A percentile compares a stretch with the other conserved stretches of the same genome.
Evolutionary conservation across 2,113 vertebrate species (phyloP).

Genomic region (Dissostichus mawsoni): DNA sequence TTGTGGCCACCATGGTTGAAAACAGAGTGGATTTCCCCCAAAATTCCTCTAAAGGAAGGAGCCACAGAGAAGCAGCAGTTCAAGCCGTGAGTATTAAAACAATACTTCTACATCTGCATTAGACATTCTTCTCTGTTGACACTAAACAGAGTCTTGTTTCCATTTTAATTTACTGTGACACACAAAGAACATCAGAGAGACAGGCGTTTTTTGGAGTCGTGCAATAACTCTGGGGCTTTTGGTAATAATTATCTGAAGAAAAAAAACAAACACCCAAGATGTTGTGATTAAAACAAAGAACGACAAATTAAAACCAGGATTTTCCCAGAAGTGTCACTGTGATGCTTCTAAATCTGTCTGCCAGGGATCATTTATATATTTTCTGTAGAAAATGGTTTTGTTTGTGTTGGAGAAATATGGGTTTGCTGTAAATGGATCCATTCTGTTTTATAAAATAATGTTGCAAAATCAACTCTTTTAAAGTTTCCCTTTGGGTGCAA

Average conservation of each 20-base stretch:
- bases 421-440: not conserved
- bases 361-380: constrained; percentile 50
- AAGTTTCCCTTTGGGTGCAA: constrained; percentile 17
- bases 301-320: constrained; percentile 73
- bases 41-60: constrained; percentile 35
- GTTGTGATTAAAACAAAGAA: constrained; percentile 77
- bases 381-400: constrained; percentile 45
- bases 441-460: constrained; percentile 62
- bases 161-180: constrained; percentile 77
- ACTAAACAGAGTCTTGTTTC: constrained; percentile 69
- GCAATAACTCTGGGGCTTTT: constrained; percentile 80
- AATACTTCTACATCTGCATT: constrained; percentile 66
- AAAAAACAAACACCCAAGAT: constrained; percentile 62
- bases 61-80: constrained; percentile 51
- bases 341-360: constrained; percentile 63
- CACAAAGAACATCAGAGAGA: constrained; percentile 74
- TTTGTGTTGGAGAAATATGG: constrained; percentile 14
- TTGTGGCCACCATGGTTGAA: constrained; percentile 45
- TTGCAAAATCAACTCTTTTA: constrained; percentile 74
- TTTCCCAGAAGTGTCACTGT: constrained; percentile 68
- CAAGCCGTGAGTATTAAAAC: constrained; percentile 47
- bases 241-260: constrained; percentile 81
- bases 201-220: constrained; percentile 47
- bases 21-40: constrained; percentile 52
- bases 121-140: constrained; percentile 70